phyloP scores from a whole-genome alignment of 2,797 vertebrate species.

The Manis crassicaudata region DNA sequence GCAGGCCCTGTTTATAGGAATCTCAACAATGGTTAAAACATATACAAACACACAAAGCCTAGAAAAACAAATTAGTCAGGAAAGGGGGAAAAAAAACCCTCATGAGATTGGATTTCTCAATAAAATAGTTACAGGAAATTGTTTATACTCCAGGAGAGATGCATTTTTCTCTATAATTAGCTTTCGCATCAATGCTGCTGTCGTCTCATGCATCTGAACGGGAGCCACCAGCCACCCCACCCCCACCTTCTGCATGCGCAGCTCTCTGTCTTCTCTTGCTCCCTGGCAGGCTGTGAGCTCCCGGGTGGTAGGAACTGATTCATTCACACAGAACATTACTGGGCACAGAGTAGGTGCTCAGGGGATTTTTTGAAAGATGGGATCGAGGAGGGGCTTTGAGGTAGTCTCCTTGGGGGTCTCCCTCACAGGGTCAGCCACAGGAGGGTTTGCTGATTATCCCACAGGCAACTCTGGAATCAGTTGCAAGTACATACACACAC shows the following conservation, averaged over 20 bases:
- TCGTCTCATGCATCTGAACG: not conserved
- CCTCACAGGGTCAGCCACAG: not conserved
- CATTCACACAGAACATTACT: not conserved
- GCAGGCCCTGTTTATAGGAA: not conserved
- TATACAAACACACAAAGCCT: not conserved
- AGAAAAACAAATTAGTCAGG: not conserved
- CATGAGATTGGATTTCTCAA: slow-evolving; percentile 50
- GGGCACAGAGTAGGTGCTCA: not conserved
- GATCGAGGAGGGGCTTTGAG: not conserved
- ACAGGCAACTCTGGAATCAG: not conserved
- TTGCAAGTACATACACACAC: not conserved
- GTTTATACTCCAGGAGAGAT: not conserved
- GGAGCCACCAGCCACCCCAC: not conserved
- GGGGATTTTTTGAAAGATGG: not conserved
- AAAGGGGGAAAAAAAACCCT: not conserved
- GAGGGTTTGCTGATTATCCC: not conserved
- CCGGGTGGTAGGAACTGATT: not conserved
- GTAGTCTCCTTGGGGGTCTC: not conserved
- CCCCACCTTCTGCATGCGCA: accelerated
- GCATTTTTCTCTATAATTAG: slow-evolving; percentile 1
- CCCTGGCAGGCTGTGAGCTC: not conserved
- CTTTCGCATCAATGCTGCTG: not conserved
- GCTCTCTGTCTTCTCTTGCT: not conserved
- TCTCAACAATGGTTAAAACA: not conserved
- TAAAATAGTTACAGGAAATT: slow-evolving; percentile 30